Evolutionary conservation across 2,888 invertebrate species (phyloP), one percentile per base, ranked within the genome.

Genomic region (Agrotis exclamationis): DNA sequence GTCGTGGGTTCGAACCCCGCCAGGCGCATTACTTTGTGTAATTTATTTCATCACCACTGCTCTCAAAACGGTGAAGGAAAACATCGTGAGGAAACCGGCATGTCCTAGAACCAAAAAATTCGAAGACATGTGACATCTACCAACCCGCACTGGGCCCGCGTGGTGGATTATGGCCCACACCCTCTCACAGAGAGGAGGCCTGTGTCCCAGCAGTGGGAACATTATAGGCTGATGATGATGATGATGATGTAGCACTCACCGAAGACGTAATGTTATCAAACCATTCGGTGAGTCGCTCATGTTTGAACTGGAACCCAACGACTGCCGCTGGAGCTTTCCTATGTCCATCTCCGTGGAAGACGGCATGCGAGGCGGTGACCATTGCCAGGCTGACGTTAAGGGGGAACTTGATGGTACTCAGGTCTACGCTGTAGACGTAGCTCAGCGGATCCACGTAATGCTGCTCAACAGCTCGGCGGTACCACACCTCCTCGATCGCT

Each of bases 401-500:
- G 0, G 95, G 95, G 9, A 91, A 90, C 84, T 94, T 95, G 63
- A 92, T 93, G 0, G 95, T 94, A 83, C 89, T 95, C 51, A 94
- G 80, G 13, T 95, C 94, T 2, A 93, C 92, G 72, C 95, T 95
- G 92, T 98, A 99, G 0, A 99, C 98, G 90, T 98, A 99, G 86
- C 98, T 98, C 45, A 97, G 97, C 0, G 97, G 97, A 80, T 98
- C 95, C 18, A 98, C 96, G 88, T 97, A 97, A 93, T 98, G 97
- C 86, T 98, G 98, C 84, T 99, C 98, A 0, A 99, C 98, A 0
- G 99, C 98, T 18, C 98, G 97, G 77, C 97, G 97, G 91, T 99
- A 99, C 98, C 98, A 99, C 22, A 98, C 97, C 91, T 99, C 99
- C 89, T 99, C 98, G 60, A 98, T 98, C 1, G 99, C 97, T 60